phyloP scores from a whole-genome alignment of 2,888 invertebrate species.

The Encarsia formosa region DNA sequence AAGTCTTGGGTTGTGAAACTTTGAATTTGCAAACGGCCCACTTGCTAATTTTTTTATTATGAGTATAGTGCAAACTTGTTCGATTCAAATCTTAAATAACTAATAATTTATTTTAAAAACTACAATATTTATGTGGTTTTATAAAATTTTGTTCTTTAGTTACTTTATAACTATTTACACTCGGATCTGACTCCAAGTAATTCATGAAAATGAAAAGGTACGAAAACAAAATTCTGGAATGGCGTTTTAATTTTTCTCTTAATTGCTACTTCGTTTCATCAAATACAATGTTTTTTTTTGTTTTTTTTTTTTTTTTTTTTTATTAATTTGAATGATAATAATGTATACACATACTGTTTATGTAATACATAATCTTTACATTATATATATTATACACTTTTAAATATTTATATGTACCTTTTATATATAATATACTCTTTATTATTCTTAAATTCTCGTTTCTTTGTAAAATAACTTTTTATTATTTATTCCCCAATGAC shows the following conservation, averaged over 20 bases:
- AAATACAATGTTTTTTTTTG: slow-evolving; percentile 29
- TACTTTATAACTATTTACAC: slow-evolving; percentile 25
- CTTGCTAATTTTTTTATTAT: slow-evolving; percentile 3
- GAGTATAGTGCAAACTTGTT: slow-evolving; percentile 19
- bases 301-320: too few relatives aligned
- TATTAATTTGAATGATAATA: too few relatives aligned
- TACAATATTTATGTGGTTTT: slow-evolving; percentile 13
- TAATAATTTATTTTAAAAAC: slow-evolving; percentile 28
- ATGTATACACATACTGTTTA: slow-evolving; percentile 28
- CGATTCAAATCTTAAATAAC: slow-evolving; percentile 31
- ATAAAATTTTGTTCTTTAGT: slow-evolving; percentile 22
- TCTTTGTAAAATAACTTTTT: slow-evolving; percentile 43
- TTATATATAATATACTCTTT: slow-evolving; percentile 30
- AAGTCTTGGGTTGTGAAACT: slow-evolving; percentile 2
- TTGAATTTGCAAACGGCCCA: slow-evolving; percentile 14
- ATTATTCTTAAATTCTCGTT: slow-evolving; percentile 32
- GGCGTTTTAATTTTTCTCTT: slow-evolving; percentile 35
- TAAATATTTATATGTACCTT: slow-evolving; percentile 32
- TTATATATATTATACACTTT: slow-evolving; percentile 26
- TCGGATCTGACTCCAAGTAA: slow-evolving; percentile 14
- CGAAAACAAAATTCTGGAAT: slow-evolving; percentile 37
- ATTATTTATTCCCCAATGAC: slow-evolving; percentile 35
- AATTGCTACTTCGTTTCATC: slow-evolving; percentile 27
- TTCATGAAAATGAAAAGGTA: slow-evolving; percentile 24
- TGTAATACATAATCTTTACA: slow-evolving; percentile 23